Evolutionary conservation across 2,888 invertebrate genomes (phyloP).

Genomic region (Eristalis pertinax): DNA sequence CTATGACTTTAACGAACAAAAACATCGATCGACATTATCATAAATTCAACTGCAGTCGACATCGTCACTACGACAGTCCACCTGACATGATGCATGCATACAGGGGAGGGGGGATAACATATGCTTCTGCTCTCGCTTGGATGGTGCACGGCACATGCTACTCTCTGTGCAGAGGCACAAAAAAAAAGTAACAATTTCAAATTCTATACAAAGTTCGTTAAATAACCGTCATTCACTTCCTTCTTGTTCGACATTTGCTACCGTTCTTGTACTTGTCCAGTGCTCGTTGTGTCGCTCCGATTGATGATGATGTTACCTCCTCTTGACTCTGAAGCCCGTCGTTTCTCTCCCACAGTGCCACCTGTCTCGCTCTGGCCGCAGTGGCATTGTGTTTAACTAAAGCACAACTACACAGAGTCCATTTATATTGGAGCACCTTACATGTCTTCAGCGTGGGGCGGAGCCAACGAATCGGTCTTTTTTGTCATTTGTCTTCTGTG

Average conservation of each 20-base stretch:
- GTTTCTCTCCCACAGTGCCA: not conserved
- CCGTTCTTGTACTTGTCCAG: conserved; percentile 34
- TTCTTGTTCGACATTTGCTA: conserved; percentile 53
- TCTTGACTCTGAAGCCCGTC: conserved; percentile 12
- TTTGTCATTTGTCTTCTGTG: conserved; percentile 1
- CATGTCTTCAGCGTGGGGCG: conserved; percentile 45
- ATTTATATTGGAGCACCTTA: conserved; percentile 48
- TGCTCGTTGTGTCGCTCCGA: not conserved
- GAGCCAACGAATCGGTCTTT: conserved; percentile 50
- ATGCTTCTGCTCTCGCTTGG: conserved; percentile 46
- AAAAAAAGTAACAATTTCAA: conserved; percentile 25
- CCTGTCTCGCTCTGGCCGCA: conserved; percentile 23
- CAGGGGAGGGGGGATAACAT: conserved; percentile 49
- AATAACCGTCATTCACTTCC: conserved; percentile 71
- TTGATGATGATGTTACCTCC: conserved; percentile 65
- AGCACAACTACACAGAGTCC: conserved; percentile 34
- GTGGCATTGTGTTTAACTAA: conserved; percentile 25
- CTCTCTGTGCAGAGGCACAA: not conserved
- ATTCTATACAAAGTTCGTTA: conserved; percentile 62
- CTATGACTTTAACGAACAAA: conserved; percentile 68
- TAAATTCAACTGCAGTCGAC: conserved; percentile 35
- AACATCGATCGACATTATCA: conserved; percentile 53
- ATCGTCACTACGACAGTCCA: too few species aligned
- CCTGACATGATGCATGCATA: conserved; percentile 18
- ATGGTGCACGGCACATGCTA: conserved; percentile 52